Conservation (phyloP, 2,797 vertebrate genomes). For the Tympanoctomys barrerae region DNA sequence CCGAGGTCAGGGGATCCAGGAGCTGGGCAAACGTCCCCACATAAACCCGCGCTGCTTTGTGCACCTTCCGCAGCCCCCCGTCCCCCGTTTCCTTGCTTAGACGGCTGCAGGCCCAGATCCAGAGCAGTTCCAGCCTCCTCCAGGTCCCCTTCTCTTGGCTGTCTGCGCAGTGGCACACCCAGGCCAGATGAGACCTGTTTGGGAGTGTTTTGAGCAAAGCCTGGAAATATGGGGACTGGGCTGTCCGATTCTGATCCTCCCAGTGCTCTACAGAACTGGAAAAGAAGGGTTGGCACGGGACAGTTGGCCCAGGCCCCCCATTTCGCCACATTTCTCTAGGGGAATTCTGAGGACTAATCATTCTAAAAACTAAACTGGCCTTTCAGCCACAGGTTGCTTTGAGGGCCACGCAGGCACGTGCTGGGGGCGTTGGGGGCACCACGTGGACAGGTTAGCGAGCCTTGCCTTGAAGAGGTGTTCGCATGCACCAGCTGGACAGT, state of each 20-base stretch:
- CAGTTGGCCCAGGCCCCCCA: background rate
- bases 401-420: background rate
- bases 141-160: background rate
- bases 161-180: background rate
- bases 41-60: background rate
- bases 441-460: background rate
- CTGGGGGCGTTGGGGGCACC: background rate
- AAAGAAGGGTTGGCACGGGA: background rate
- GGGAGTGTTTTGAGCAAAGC: background rate
- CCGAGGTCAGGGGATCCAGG: background rate
- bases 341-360: background rate
- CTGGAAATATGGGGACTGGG: background rate
- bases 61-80: background rate
- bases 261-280: background rate
- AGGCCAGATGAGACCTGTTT: background rate
- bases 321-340: background rate
- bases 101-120: background rate
- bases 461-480: background rate
- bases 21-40: background rate
- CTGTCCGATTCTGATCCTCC: background rate
- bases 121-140: background rate
- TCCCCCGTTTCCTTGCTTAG: background rate
- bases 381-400: constrained; percentile 27
- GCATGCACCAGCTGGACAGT: background rate
- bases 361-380: constrained; percentile 33